Evolutionary conservation across 1,140 invertebrate genomes (phyloP).

Genomic region (Bombus cullumanus): DNA sequence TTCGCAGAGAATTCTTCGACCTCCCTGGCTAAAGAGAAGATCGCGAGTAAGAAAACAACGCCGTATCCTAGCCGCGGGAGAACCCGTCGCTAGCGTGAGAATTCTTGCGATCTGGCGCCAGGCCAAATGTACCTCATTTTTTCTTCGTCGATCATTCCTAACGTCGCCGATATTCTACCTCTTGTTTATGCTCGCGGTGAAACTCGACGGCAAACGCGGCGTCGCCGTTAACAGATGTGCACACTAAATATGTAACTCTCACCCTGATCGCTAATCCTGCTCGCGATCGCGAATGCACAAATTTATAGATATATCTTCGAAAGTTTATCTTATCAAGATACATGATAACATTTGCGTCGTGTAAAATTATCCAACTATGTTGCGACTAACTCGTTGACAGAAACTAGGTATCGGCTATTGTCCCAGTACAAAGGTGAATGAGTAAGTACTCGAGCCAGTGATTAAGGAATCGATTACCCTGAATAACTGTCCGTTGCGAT

Average conservation of each 20-base stretch:
- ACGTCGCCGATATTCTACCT: constrained; percentile 50
- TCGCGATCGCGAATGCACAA: background rate
- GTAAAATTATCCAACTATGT: background rate
- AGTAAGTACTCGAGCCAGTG: background rate
- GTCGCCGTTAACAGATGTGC: constrained; percentile 24
- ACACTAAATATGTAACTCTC: constrained; percentile 31
- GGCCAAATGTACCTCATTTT: constrained; percentile 36
- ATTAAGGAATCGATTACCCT: background rate
- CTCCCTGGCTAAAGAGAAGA: background rate
- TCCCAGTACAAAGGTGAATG: background rate
- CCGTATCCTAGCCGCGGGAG: too few species aligned
- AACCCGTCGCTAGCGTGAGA: constrained; percentile 31
- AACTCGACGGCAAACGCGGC: background rate
- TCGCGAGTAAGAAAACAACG: background rate
- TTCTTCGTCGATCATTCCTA: constrained; percentile 41
- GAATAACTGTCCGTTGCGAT: too few species aligned
- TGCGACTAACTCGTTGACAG: too few species aligned
- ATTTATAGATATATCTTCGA: background rate
- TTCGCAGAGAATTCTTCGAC: background rate
- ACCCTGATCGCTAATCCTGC: constrained; percentile 16
- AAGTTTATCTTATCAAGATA: constrained; percentile 45
- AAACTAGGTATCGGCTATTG: background rate
- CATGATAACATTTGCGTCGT: constrained; percentile 2
- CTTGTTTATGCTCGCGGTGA: constrained; percentile 43
- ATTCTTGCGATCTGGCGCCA: constrained; percentile 34